phyloP scores from a whole-genome alignment of 2,113 vertebrate genomes.

The Tragelaphus strepsiceros region DNA sequence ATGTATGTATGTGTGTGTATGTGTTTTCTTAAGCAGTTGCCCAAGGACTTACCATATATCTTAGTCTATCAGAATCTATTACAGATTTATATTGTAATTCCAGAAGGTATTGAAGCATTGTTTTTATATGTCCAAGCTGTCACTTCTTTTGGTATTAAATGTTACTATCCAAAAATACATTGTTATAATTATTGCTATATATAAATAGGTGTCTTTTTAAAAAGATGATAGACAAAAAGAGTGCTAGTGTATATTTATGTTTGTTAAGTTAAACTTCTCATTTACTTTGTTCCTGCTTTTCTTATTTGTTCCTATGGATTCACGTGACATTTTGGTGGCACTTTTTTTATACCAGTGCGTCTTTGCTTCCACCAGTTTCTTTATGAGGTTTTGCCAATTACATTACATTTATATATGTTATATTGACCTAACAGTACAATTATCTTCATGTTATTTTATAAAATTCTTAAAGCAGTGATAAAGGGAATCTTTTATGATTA shows the following conservation, averaged over 20 bases:
- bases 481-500: neutral
- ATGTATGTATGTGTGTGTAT: fast-evolving
- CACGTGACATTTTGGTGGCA: neutral
- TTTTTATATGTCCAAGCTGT: neutral
- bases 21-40: neutral
- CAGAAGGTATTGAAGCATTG: neutral
- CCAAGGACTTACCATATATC: neutral
- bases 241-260: neutral
- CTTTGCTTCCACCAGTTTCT: neutral
- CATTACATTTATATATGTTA: neutral
- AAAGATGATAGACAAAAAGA: neutral
- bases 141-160: neutral
- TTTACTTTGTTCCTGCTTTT: neutral
- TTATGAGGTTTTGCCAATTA: neutral
- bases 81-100: neutral
- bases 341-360: neutral
- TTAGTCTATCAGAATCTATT: neutral
- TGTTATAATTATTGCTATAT: neutral
- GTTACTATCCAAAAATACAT: neutral
- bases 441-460: neutral
- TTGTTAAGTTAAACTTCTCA: neutral
- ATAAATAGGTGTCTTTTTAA: neutral
- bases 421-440: neutral
- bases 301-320: neutral
- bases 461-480: neutral